Conservation (phyloP, 2,888 invertebrate genomes). For the Macaria notata region DNA sequence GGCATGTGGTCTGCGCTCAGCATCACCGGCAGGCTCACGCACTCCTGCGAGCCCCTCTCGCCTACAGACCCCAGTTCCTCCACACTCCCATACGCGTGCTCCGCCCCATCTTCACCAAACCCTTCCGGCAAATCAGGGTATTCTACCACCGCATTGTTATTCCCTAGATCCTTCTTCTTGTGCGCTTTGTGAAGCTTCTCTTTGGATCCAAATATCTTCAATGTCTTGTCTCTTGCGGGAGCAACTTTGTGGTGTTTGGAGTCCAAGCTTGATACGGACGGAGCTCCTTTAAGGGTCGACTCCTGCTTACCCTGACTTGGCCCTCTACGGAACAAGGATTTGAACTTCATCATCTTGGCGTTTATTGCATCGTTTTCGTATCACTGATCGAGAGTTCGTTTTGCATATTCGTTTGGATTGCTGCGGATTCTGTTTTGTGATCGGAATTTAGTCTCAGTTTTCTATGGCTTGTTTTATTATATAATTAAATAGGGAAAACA, state of each 20-base stretch:
- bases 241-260: conserved; percentile 81
- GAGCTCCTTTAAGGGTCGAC: conserved; percentile 81
- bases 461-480: neutral
- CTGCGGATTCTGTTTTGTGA: conserved; percentile 35
- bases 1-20: conserved; percentile 76
- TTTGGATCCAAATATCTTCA: conserved; percentile 79
- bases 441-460: conserved; percentile 40
- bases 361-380: conserved; percentile 62
- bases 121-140: conserved; percentile 71
- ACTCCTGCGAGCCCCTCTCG: conserved; percentile 74
- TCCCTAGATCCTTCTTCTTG: conserved; percentile 72
- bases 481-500: too few relatives aligned
- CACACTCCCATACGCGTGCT: conserved; percentile 70
- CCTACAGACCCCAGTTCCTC: conserved; percentile 73
- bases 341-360: conserved; percentile 93
- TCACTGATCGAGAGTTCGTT: conserved; percentile 64
- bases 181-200: conserved; percentile 78
- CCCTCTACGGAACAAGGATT: conserved; percentile 95
- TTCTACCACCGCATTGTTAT: conserved; percentile 77
- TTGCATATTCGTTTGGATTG: conserved; percentile 41
- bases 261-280: conserved; percentile 85
- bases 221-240: conserved; percentile 70
- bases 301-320: conserved; percentile 83
- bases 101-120: conserved; percentile 66
- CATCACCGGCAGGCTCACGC: conserved; percentile 73